phyloP scores from a whole-genome alignment of 53 echinoderm and acorn worm genomes.

The Echinarachnius parma region DNA sequence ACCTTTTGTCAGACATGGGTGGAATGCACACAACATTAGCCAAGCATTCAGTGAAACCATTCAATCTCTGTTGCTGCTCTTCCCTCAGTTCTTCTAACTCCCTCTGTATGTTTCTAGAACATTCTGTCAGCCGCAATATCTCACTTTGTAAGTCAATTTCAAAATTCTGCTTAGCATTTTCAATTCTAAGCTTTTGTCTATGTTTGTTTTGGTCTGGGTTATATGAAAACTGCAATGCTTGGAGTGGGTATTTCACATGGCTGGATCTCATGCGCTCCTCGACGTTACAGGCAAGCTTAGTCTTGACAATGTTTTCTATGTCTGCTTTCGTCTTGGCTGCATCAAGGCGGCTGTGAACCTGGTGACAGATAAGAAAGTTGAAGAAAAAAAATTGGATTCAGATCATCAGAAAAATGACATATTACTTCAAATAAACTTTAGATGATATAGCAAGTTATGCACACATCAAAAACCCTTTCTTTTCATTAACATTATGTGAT shows the following conservation, averaged over 20 bases:
- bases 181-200: too few relatives aligned
- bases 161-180: too few relatives aligned
- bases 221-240: slow-evolving; percentile 11
- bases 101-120: slow-evolving; percentile 6
- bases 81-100: slow-evolving; percentile 19
- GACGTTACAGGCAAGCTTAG: background rate
- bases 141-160: slow-evolving; percentile 11
- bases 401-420: too few relatives aligned
- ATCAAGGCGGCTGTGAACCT: slow-evolving; percentile 13
- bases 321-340: slow-evolving; percentile 15
- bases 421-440: too few relatives aligned
- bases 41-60: slow-evolving; percentile 17
- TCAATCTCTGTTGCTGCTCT: slow-evolving; percentile 24
- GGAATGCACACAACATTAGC: slow-evolving; percentile 33
- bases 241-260: background rate
- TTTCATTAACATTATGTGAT: too few relatives aligned
- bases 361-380: too few relatives aligned
- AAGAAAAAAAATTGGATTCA: too few relatives aligned
- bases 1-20: slow-evolving; percentile 29
- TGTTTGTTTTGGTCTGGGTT: slow-evolving; percentile 12
- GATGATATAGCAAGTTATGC: too few relatives aligned
- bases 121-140: slow-evolving; percentile 4
- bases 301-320: slow-evolving; percentile 16
- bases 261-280: background rate
- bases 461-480: too few relatives aligned